phyloP scores from a whole-genome alignment of 1,140 invertebrate genomes.

The Temnothorax longispinosus region DNA sequence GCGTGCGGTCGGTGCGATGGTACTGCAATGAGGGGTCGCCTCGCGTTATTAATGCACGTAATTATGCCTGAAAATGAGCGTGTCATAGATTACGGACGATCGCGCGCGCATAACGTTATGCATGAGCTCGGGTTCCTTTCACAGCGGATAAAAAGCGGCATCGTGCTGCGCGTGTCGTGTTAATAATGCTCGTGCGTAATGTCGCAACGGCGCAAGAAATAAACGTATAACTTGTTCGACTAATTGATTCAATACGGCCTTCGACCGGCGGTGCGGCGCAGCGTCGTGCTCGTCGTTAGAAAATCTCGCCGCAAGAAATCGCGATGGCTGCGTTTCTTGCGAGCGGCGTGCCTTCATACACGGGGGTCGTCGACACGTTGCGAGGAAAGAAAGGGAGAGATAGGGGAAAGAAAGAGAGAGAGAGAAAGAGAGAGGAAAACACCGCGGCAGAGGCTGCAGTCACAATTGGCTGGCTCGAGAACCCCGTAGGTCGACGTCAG shows the following conservation, averaged over 20 bases:
- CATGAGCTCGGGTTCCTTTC: not conserved
- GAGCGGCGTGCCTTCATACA: constrained; percentile 44
- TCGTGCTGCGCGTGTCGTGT: not conserved
- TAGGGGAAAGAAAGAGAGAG: not conserved
- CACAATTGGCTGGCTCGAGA: constrained; percentile 68
- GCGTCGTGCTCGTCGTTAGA: constrained; percentile 6
- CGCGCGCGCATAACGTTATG: constrained; percentile 33
- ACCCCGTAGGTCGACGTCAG: constrained; percentile 62
- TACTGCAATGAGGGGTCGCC: constrained; percentile 20
- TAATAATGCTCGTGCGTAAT: constrained; percentile 44
- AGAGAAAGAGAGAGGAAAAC: constrained; percentile 38
- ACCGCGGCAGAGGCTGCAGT: constrained; percentile 51
- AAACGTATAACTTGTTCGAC: constrained; percentile 27
- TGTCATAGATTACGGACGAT: constrained; percentile 43
- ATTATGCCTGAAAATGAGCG: constrained; percentile 53
- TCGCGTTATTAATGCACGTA: constrained; percentile 39
- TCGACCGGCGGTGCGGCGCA: not conserved
- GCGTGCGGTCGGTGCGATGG: constrained; percentile 15
- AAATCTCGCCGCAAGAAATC: constrained; percentile 48
- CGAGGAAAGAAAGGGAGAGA: constrained; percentile 10
- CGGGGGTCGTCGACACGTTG: constrained; percentile 66
- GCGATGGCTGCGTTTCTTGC: constrained; percentile 68
- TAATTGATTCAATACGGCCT: constrained; percentile 54
- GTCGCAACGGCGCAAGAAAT: constrained; percentile 25
- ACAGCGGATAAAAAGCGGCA: not conserved